phyloP scores from a whole-genome alignment of 2,113 vertebrate species.

The Nicator chloris region DNA sequence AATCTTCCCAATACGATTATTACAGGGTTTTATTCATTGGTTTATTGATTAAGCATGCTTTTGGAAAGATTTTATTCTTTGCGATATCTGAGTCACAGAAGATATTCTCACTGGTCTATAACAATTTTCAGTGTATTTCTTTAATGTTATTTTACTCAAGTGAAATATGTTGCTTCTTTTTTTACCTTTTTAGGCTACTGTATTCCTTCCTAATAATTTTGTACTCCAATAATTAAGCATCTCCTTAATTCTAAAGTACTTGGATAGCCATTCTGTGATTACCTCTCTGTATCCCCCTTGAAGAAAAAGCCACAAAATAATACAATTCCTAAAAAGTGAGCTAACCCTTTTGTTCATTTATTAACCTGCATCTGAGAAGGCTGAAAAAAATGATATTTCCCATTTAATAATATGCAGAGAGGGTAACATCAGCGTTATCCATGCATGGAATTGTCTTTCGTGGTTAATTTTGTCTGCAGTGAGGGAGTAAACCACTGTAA shows the following conservation, averaged over 20 bases:
- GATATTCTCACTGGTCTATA: not conserved
- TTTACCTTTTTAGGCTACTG: not conserved
- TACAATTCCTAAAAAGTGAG: not conserved
- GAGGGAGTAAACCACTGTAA: slow-evolving; percentile 7
- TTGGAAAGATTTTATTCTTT: not conserved
- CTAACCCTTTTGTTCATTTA: not conserved
- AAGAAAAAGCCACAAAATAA: not conserved
- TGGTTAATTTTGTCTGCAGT: slow-evolving; percentile 47
- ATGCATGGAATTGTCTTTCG: slow-evolving; percentile 62
- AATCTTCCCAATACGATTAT: not conserved
- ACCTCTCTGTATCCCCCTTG: not conserved
- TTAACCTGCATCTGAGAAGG: slow-evolving; percentile 20
- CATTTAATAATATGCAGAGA: not conserved
- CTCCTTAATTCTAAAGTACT: not conserved
- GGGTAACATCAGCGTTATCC: slow-evolving; percentile 6
- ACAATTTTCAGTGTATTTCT: not conserved
- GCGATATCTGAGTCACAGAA: not conserved
- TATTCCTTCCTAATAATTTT: not conserved
- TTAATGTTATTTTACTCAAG: not conserved
- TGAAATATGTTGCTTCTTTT: not conserved
- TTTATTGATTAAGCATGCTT: not conserved
- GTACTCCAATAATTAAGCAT: not conserved
- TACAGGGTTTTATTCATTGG: not conserved
- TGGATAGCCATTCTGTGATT: not conserved
- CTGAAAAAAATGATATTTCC: slow-evolving; percentile 17